Percentiles rank a stretch among this genome's conserved stretches.
These are phyloP conservation scores for Podarcis cretensis DNA, from an alignment of 2,113 vertebrate species.

Conservation along the genomic window DNA sequence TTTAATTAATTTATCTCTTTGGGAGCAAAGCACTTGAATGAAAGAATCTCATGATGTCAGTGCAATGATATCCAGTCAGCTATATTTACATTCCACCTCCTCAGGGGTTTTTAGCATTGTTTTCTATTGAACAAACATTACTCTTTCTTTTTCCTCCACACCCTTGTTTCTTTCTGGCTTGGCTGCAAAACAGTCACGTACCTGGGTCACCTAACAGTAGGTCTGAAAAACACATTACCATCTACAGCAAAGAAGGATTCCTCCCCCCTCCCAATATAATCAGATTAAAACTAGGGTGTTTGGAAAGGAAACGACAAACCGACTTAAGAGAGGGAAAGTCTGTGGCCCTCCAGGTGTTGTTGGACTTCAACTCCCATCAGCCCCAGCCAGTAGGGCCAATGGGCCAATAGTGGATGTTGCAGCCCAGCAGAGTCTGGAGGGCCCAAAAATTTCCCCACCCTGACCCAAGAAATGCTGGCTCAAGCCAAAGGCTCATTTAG, in stretches of 20 bases:
- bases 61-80: constrained; percentile 40
- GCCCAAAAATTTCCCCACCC: neutral
- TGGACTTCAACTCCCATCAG: neutral
- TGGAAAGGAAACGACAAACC: neutral
- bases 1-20: constrained; percentile 59
- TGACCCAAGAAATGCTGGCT: neutral
- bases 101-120: constrained; percentile 35
- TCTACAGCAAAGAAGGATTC: neutral
- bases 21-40: constrained; percentile 35
- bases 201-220: constrained; percentile 43
- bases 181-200: constrained; percentile 38
- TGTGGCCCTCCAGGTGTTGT: neutral
- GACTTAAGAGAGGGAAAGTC: neutral
- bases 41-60: constrained; percentile 52
- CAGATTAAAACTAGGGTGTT: neutral
- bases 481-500: neutral
- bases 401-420: neutral
- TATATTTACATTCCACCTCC: constrained; percentile 48
- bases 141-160: constrained; percentile 30
- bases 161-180: constrained; percentile 34
- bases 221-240: constrained; percentile 25
- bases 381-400: neutral
- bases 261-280: neutral
- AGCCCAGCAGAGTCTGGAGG: too few relatives aligned
- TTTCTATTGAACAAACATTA: constrained; percentile 40